These are phyloP conservation scores for Notospermus geniculatus DNA, from an alignment of 1,140 invertebrate genomes.

Conservation along the genomic window DNA sequence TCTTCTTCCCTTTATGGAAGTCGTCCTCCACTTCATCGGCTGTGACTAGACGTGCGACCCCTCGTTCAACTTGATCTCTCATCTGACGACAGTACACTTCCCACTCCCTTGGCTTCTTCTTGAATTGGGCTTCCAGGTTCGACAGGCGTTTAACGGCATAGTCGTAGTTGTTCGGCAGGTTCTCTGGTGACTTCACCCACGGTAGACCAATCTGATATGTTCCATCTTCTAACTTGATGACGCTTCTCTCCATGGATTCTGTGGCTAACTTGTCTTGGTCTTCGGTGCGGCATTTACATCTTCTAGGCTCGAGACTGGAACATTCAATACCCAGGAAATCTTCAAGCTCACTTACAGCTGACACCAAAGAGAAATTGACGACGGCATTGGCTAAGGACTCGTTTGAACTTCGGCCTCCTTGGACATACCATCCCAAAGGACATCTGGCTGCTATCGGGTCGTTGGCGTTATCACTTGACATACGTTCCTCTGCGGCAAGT, in stretches of 20 bases:
- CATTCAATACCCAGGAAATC: constrained; percentile 1
- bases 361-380: not conserved
- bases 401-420: not conserved
- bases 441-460: not conserved
- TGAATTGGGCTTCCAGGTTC: no score
- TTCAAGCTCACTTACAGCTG: not conserved
- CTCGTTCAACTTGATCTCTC: no score
- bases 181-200: not conserved
- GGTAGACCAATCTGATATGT: not conserved
- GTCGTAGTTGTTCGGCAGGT: not conserved
- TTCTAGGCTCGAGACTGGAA: not conserved
- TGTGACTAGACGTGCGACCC: no score
- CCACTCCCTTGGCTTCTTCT: no score
- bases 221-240: not conserved
- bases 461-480: not conserved
- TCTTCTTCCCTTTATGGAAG: no score
- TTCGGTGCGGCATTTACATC: not conserved
- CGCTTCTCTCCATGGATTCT: not conserved
- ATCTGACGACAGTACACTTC: no score
- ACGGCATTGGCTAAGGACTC: not conserved
- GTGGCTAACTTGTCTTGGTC: not conserved
- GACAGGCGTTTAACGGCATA: no score
- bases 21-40: no score
- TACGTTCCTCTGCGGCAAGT: not conserved
- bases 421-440: constrained; percentile 2